These are phyloP conservation scores for Macquaria australasica DNA, from an alignment of 2,113 vertebrate species.

Conservation along the genomic window DNA sequence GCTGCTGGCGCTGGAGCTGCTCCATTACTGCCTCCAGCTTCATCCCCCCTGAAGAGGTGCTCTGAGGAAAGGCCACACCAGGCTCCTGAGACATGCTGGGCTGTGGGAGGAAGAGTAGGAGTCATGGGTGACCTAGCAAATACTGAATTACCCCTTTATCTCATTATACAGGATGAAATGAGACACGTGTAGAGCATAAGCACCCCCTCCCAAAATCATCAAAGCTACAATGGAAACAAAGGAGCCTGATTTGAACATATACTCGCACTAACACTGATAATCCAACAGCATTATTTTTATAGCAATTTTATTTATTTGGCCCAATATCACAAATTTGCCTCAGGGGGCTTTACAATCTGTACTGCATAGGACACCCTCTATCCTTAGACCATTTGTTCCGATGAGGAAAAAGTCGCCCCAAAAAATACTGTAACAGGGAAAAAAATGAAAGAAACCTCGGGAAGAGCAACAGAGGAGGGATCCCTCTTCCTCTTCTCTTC, in stretches of 20 bases:
- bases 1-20: slow-evolving; percentile 93
- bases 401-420: too few species aligned
- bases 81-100: slow-evolving; percentile 86
- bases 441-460: too few species aligned
- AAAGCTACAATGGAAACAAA: neutral
- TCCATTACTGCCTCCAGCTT: slow-evolving; percentile 94
- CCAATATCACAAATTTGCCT: too few species aligned
- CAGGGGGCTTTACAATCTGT: too few species aligned
- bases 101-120: slow-evolving; percentile 74
- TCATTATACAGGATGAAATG: slow-evolving; percentile 15
- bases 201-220: neutral
- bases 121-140: slow-evolving; percentile 34
- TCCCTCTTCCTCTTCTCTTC: too few species aligned
- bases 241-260: neutral
- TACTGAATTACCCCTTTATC: slow-evolving; percentile 30
- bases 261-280: neutral
- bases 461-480: too few species aligned
- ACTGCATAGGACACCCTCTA: too few species aligned
- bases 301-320: too few species aligned
- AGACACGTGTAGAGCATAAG: neutral
- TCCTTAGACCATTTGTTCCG: too few species aligned
- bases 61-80: slow-evolving; percentile 86
- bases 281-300: neutral
- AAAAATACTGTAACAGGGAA: too few species aligned
- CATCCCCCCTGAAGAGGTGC: slow-evolving; percentile 86